phyloP scores from a whole-genome alignment of 2,797 vertebrate species.

The Epinephelus awoara region DNA sequence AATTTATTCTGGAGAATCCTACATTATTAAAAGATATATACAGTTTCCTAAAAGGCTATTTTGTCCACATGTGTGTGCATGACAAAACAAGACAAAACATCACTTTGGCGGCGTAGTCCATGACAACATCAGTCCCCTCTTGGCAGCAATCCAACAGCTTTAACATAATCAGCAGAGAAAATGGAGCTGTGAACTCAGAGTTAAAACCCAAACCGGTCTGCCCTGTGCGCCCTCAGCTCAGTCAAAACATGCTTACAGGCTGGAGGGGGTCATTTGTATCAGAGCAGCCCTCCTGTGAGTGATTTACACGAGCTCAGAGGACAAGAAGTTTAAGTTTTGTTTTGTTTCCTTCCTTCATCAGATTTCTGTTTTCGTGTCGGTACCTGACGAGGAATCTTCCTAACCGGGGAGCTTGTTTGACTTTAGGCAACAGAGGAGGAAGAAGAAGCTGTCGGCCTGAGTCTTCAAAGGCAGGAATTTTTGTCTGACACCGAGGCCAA shows the following conservation, averaged over 20 bases:
- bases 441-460: not conserved
- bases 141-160: conserved; percentile 21
- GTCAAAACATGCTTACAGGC: conserved; percentile 3
- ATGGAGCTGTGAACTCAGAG: not conserved
- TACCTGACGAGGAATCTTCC: conserved; percentile 46
- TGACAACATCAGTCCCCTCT: conserved; percentile 9
- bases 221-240: not conserved
- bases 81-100: not conserved
- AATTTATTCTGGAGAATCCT: not conserved
- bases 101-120: not conserved
- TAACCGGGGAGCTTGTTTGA: conserved; percentile 21
- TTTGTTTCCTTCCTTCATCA: conserved; percentile 32
- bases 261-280: not conserved
- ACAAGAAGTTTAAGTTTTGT: not conserved
- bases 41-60: not conserved
- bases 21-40: not conserved
- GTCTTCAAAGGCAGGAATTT: conserved; percentile 5
- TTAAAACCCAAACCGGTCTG: conserved; percentile 2
- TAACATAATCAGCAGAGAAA: conserved; percentile 19
- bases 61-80: not conserved
- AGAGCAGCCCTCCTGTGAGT: not conserved
- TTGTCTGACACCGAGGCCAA: not conserved
- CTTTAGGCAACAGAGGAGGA: conserved; percentile 27
- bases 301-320: not conserved
- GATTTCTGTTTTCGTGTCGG: conserved; percentile 41